Evolutionary conservation across 2,113 vertebrate species (phyloP), one percentile per base, ranked within the genome.

Genomic region (Microtus montanus): DNA sequence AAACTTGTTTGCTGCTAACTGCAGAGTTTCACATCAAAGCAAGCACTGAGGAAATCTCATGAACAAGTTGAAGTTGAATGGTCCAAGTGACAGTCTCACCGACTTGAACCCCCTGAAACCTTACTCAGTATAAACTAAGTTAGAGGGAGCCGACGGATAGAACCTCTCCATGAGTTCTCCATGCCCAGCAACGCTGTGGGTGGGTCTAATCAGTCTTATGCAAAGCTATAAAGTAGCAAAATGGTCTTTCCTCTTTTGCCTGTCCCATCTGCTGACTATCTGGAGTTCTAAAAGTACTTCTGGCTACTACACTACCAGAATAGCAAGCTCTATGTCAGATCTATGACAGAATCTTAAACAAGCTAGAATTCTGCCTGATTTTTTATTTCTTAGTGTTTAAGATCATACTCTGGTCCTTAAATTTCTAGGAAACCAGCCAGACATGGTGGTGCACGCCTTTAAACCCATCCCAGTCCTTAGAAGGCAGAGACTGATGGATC

Each of bases 381-480:
- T 95, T 80, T 79, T 54, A 70, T 44, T 95, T 86, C 35, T 8
- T 61, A 87, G 49, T 78, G 35, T 68, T 71, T 77, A 85, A 68
- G 30, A 83, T 92, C 17, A 38, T 47, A 89, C 73, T 74, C 82
- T 89, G 58, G n/a, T 63, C 54, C 54, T 74, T 87, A 77, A 63
- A 84, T 95, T 79, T 87, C 58, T 66, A 87, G 26, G 88, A 61
- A 87, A 82, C 47, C 71, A 54, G 17, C 35, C 71, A 33, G 33
- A 75, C 30, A 41, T n/a, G 49, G 78, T n/a, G 10, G 33, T 20
- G 24, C 20, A 22, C 0, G 2, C 19, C 78, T 80, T 80, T 80
- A n/a, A n/a, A 14, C 74, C 41, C 24, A n/a, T 44, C 41, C 41
- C 12, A 2, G 35, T 58, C n/a, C 79, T 82, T 14, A 73, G 35